These are phyloP conservation scores for Sympetrum striolatum DNA, from an alignment of 2,888 invertebrate species.

Conservation along the genomic window DNA sequence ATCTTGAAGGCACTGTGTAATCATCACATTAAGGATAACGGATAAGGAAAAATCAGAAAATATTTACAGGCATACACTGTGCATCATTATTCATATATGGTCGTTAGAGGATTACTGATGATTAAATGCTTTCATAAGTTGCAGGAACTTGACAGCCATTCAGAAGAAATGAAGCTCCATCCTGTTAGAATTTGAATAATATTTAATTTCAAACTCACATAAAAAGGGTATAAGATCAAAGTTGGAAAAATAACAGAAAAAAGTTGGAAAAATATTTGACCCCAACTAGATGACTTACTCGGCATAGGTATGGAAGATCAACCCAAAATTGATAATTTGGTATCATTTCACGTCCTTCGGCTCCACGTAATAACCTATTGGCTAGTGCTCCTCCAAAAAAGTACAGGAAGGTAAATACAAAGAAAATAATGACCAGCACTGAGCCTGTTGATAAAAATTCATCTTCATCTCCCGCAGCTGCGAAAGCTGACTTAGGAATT, in stretches of 20 bases:
- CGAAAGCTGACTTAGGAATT: neutral
- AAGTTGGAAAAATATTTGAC: neutral
- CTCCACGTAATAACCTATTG: constrained; percentile 73
- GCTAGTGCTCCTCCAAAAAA: constrained; percentile 71
- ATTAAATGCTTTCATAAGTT: constrained; percentile 65
- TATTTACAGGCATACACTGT: neutral
- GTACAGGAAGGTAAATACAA: constrained; percentile 67
- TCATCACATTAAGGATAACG: too few relatives aligned
- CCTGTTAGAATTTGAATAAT: constrained; percentile 61
- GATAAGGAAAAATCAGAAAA: too few relatives aligned
- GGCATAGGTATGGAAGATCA: constrained; percentile 72
- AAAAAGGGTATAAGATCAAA: neutral
- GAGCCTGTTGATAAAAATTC: constrained; percentile 68
- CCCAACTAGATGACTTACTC: constrained; percentile 61
- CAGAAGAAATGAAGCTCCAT: constrained; percentile 68
- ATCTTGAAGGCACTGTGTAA: too few relatives aligned
- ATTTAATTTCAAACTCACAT: neutral
- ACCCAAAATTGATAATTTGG: constrained; percentile 79
- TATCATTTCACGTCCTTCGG: constrained; percentile 74
- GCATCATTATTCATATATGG: neutral
- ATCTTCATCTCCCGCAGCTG: neutral
- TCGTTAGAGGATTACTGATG: neutral
- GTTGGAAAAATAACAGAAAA: neutral
- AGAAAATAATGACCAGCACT: constrained; percentile 69
- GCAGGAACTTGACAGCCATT: constrained; percentile 66